These are phyloP conservation scores for Cacatua alba DNA, from an alignment of 2,113 vertebrate genomes.

Conservation along the genomic window DNA sequence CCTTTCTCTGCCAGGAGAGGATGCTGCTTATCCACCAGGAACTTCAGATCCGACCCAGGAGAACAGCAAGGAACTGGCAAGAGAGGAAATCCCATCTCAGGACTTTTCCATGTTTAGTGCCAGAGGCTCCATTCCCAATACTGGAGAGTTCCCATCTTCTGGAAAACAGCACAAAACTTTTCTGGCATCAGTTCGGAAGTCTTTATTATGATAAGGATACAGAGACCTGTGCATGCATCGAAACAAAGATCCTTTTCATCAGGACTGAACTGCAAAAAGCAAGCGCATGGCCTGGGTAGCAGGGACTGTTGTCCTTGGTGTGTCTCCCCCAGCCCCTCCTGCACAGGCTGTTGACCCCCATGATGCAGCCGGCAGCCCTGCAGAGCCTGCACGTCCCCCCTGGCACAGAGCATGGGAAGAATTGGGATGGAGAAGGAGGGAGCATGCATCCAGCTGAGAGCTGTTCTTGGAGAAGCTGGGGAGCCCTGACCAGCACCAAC, in stretches of 20 bases:
- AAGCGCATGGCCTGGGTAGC: neutral
- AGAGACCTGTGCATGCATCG: neutral
- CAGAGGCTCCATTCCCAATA: neutral
- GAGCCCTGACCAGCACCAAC: neutral
- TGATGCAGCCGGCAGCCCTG: neutral
- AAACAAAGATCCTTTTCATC: slow-evolving; percentile 6
- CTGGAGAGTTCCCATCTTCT: neutral
- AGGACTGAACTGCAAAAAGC: neutral
- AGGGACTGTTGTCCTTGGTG: neutral
- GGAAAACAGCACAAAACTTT: slow-evolving; percentile 6
- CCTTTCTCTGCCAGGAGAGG: neutral
- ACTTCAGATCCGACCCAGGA: neutral
- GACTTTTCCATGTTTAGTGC: slow-evolving; percentile 36
- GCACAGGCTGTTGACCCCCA: neutral
- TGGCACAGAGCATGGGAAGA: neutral
- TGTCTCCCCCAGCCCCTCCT: neutral
- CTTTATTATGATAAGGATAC: slow-evolving; percentile 57
- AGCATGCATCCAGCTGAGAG: neutral
- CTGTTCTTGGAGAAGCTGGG: neutral
- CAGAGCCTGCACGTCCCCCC: neutral
- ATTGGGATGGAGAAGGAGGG: accelerated
- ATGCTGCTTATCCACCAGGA: neutral
- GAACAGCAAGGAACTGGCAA: neutral
- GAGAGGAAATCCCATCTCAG: neutral
- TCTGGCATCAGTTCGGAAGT: neutral